phyloP scores from a whole-genome alignment of 2,888 invertebrate genomes.

The Epistrophella euchroma region DNA sequence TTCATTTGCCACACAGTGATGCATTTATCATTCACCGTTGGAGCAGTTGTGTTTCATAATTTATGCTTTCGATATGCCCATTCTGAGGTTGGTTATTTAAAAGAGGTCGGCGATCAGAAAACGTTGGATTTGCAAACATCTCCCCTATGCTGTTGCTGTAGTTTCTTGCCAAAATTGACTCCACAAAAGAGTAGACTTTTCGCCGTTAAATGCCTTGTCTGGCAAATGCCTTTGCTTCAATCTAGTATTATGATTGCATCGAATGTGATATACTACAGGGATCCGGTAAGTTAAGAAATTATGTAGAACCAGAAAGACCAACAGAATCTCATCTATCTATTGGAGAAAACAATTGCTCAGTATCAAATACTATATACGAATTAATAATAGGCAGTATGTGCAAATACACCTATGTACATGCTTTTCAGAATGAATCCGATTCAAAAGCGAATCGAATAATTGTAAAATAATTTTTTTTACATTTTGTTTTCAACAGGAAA shows the following conservation, averaged over 20 bases:
- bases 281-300: conserved; percentile 75
- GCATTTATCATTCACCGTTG: conserved; percentile 82
- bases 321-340: too few relatives aligned
- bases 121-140: conserved; percentile 80
- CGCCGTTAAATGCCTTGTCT: conserved; percentile 80
- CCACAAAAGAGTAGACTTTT: conserved; percentile 80
- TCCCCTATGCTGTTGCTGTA: conserved; percentile 80
- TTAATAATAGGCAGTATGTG: too few relatives aligned
- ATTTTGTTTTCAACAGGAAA: conserved; percentile 75
- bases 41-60: conserved; percentile 80
- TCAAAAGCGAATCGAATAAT: too few relatives aligned
- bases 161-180: conserved; percentile 79
- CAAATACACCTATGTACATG: too few relatives aligned
- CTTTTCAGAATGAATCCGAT: too few relatives aligned
- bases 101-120: conserved; percentile 82
- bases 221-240: conserved; percentile 82
- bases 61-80: conserved; percentile 83
- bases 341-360: too few relatives aligned
- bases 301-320: neutral
- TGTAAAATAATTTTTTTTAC: neutral
- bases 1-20: conserved; percentile 82
- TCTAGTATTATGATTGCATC: conserved; percentile 81
- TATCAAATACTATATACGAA: too few relatives aligned
- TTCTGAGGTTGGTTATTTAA: conserved; percentile 82
- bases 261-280: conserved; percentile 80